Evolutionary conservation across 2,888 invertebrate genomes (phyloP).

Genomic region (Meloe dianella): DNA sequence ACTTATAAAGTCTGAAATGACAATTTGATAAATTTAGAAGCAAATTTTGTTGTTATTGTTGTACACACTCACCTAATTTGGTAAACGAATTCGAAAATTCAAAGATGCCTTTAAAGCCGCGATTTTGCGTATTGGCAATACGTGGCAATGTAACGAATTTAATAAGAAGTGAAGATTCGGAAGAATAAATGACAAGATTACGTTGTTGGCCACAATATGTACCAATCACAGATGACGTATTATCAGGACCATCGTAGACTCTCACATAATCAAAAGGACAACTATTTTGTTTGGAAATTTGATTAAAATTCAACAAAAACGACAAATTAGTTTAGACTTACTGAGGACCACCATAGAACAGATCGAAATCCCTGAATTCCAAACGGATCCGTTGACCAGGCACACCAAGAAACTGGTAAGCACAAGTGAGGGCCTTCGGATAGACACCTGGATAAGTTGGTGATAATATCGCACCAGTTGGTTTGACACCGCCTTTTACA

Average conservation of each 20-base stretch:
- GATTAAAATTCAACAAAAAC: too few relatives aligned
- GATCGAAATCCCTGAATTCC: slow-evolving; percentile 97
- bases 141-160: slow-evolving; percentile 90
- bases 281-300: too few relatives aligned
- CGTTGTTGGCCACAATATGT: slow-evolving; percentile 97
- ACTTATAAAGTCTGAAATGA: slow-evolving; percentile 81
- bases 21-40: not conserved
- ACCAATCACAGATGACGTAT: slow-evolving; percentile 88
- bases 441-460: slow-evolving; percentile 99
- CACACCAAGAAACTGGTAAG: slow-evolving; percentile 90
- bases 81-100: slow-evolving; percentile 99
- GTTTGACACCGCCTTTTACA: slow-evolving; percentile 74
- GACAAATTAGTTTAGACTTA: slow-evolving; percentile 63
- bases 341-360: slow-evolving; percentile 98
- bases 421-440: slow-evolving; percentile 94
- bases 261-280: slow-evolving; percentile 99
- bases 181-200: slow-evolving; percentile 94
- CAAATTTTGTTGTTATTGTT: too few relatives aligned
- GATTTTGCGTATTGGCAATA: slow-evolving; percentile 93
- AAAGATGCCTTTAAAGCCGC: slow-evolving; percentile 98
- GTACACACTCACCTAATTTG: slow-evolving; percentile 92
- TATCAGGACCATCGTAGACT: slow-evolving; percentile 93
- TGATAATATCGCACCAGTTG: slow-evolving; percentile 87
- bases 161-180: slow-evolving; percentile 87
- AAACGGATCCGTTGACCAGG: slow-evolving; percentile 90